Evolutionary conservation across 2,888 invertebrate species (phyloP).

Genomic region (Dioctria linearis): DNA sequence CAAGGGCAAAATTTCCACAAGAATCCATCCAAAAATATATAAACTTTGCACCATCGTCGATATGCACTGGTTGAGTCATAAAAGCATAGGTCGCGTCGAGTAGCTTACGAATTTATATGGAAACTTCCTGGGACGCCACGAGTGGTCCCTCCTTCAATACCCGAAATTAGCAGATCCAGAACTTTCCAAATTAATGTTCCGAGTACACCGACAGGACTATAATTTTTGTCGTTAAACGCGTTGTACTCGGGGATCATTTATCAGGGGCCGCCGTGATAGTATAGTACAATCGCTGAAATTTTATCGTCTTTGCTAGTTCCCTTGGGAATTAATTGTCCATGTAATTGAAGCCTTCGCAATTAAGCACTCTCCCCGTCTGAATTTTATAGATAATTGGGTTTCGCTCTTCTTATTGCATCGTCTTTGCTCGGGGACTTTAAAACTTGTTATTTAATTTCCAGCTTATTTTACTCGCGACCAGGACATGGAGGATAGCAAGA

Average conservation of each 20-base stretch:
- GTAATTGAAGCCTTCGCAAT: slow-evolving; percentile 58
- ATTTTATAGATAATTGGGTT: slow-evolving; percentile 59
- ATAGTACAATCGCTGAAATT: slow-evolving; percentile 52
- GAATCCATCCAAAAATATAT: slow-evolving; percentile 45
- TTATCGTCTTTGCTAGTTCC: slow-evolving; percentile 51
- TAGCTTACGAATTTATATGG: background rate
- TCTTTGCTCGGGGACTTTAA: slow-evolving; percentile 49
- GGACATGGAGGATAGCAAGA: slow-evolving; percentile 1
- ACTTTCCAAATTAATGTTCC: slow-evolving; percentile 53
- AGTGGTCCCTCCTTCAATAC: slow-evolving; percentile 40
- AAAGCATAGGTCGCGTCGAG: slow-evolving; percentile 19
- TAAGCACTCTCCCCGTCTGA: slow-evolving; percentile 56
- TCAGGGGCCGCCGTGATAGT: slow-evolving; percentile 42
- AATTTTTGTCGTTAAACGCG: slow-evolving; percentile 53
- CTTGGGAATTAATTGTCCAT: slow-evolving; percentile 58
- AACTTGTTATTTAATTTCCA: slow-evolving; percentile 55
- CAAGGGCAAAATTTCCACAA: slow-evolving; percentile 42
- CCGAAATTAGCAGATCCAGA: slow-evolving; percentile 53
- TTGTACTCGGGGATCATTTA: slow-evolving; percentile 45
- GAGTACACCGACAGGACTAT: slow-evolving; percentile 52
- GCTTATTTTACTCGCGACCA: slow-evolving; percentile 44
- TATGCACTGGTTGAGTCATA: slow-evolving; percentile 40
- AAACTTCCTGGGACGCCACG: background rate
- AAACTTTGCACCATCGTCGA: slow-evolving; percentile 34
- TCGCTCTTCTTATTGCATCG: slow-evolving; percentile 52